Conservation (phyloP, 1,140 invertebrate species). For the Coelopa frigida region DNA sequence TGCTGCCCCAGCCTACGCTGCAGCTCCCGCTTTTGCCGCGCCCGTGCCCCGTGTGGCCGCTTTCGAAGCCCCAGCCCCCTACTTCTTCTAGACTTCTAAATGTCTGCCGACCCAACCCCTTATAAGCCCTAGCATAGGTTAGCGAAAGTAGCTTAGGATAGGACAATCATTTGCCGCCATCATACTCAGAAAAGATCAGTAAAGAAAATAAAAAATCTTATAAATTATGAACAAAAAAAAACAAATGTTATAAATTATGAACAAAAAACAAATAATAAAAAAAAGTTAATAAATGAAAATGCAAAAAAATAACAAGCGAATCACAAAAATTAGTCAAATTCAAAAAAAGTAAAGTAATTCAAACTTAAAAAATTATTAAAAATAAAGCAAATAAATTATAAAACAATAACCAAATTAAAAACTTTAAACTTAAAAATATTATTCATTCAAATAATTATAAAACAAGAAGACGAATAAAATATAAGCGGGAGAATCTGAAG, state of each 20-base stretch:
- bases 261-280: slow-evolving; percentile 3
- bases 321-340: neutral
- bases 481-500: too few relatives aligned
- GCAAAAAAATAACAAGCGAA: neutral
- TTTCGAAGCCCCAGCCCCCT: slow-evolving; percentile 20
- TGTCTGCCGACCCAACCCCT: neutral
- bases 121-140: neutral
- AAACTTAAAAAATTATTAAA: too few relatives aligned
- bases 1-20: neutral
- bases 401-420: too few relatives aligned
- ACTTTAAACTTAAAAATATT: too few relatives aligned
- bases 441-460: too few relatives aligned
- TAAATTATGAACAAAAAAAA: neutral
- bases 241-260: neutral
- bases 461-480: too few relatives aligned
- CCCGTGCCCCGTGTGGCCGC: slow-evolving; percentile 16
- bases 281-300: slow-evolving; percentile 16
- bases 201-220: neutral
- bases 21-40: slow-evolving; percentile 28
- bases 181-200: too few relatives aligned
- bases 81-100: slow-evolving; percentile 24
- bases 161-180: neutral
- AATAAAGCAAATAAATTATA: too few relatives aligned
- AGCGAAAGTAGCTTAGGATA: too few relatives aligned
- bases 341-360: too few relatives aligned